Evolutionary conservation across 2,113 vertebrate genomes (phyloP), one percentile per base, ranked within the genome.

Genomic region (Hypanus sabinus): DNA sequence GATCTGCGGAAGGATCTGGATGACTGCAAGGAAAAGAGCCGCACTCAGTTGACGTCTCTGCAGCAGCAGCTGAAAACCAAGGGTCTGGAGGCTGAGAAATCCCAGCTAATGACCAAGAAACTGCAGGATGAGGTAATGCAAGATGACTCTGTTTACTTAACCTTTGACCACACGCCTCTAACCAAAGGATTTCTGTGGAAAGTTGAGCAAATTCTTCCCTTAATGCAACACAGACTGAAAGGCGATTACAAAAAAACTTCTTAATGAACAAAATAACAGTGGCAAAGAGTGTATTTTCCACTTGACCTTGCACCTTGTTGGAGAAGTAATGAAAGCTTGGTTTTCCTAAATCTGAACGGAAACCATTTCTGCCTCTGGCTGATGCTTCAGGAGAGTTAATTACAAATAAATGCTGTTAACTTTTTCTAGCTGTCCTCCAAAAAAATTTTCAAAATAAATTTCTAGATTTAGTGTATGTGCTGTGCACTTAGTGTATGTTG

Each of bases 1-100:
- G 98, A 99, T 94, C 97, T 99, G 95, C 98, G 98, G 96, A 98
- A 97, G 95, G 98, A 99, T 95, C 97, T 99, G 94, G 97, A 98
- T 94, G 97, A 98, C 94, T 98, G 98, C 94, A 99, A 98, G 94
- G 99, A 99, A 94, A 99, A 98, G 95, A 98, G 98, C 94, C 97
- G 97, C 57, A 96, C 95, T 94, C 98, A 99, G 95, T 95, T 98
- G 93, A 94, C 96, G 0, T 98, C 99, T 83, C 95, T 98, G 95
- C 98, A 99, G 94, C 97, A 96, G 81, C 98, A 98, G 94, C 95
- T 99, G 94, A 98, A 97, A 95, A 98, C 98, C 81, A 97, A 98
- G 94, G 97, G 95, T 60, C 95, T 97, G 27, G 99, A 99, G 95
- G 95, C 98, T 81, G 98, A 99, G 68, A 98, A 97, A 94, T 96